Base-by-base conservation (phyloP, 2,888 invertebrate species). In the Parnassius apollo region DNA sequence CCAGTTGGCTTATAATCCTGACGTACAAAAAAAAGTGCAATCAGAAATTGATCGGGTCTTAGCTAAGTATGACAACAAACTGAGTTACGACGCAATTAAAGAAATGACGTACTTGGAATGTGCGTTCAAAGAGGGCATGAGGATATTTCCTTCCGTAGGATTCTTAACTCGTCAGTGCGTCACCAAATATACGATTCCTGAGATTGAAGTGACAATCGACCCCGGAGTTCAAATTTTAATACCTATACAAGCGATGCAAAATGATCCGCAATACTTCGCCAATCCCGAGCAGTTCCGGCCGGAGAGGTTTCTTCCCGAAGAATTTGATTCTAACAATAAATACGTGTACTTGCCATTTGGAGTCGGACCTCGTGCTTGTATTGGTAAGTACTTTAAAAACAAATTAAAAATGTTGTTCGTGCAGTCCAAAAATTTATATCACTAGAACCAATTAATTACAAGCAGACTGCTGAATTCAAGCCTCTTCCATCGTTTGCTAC, bases 101-200 rank as follows among this genome's bases (percentile, higher is more conserved):
- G 48, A 48, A 48, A n/a, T 48, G 48, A 48, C 18, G 9, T 48
- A 48, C n/a, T 7, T 73, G 18, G 68, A 68, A 9, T 67, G 67
- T 65, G 59, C 70, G 0, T 71, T 73, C 22, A 73, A 71, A 42
- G 73, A 73, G 45, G 62, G 66, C 1, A 62, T 73, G 66, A 67
- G 73, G 64, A 68, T 71, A 4, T 48, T 48, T 9, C 48, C 48
- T 9, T 48, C 48, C 13, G 9, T 48, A 4, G 48, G 48, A 0
- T 48, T 48, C 9, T 48, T 48, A 13, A 48, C 13, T 12, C n/a
- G 48, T 4, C 13, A 48, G 13, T 12, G 48, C 13, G 48, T 13
- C 1, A n/a, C 9, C n/a, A 48, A 48, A 9, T 48, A 9, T 9
- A 48, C 48, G 0, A 13, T 48, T 48, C 48, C 48, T 8, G 48